These are phyloP conservation scores for Sebastes matsubarae DNA, from an alignment of 2,797 vertebrate species.

Conservation along the genomic window DNA sequence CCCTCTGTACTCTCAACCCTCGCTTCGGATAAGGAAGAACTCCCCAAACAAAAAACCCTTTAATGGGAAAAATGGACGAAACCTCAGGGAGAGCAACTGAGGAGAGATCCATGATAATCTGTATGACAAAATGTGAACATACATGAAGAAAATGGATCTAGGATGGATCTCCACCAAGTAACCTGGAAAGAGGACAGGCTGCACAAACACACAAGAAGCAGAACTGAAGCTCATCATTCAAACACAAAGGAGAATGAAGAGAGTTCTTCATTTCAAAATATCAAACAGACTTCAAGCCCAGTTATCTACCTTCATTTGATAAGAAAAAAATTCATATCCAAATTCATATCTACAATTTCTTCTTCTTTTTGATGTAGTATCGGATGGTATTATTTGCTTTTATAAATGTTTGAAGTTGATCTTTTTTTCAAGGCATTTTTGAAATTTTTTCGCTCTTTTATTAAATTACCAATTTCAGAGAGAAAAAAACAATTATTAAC, in stretches of 20 bases:
- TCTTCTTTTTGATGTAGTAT: background rate
- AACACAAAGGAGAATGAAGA: background rate
- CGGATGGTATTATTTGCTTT: background rate
- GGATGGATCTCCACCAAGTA: no score
- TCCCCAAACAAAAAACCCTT: background rate
- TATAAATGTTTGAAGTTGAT: background rate
- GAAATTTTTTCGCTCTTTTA: background rate
- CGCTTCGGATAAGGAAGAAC: background rate
- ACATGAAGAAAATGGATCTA: rapidly evolving
- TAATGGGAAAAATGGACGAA: background rate
- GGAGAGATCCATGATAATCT: background rate
- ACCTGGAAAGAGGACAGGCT: no score
- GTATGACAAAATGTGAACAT: background rate
- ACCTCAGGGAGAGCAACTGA: background rate
- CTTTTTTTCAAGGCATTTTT: background rate
- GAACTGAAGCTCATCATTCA: background rate
- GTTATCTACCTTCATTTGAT: background rate
- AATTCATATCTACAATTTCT: background rate
- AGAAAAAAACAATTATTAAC: background rate
- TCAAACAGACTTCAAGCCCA: background rate
- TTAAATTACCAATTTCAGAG: background rate
- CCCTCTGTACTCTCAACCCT: background rate
- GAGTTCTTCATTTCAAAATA: background rate
- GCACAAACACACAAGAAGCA: no score
- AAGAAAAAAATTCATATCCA: background rate